Conservation (phyloP, 1,140 invertebrate genomes). For the Drosophila orena region DNA sequence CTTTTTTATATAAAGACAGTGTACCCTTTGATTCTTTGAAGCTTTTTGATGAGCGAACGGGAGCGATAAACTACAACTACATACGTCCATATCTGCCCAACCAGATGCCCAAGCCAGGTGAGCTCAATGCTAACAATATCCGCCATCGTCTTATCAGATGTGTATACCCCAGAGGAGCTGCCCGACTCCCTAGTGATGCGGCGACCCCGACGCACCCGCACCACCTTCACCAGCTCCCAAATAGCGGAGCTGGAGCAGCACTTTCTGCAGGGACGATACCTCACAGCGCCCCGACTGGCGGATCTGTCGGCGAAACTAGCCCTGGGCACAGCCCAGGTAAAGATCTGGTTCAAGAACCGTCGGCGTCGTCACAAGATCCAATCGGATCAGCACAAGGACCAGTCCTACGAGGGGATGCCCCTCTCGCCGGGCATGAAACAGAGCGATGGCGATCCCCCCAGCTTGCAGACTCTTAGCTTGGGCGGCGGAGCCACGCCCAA, state of each 20-base stretch:
- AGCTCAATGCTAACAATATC: conserved; percentile 11
- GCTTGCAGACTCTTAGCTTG: conserved; percentile 61
- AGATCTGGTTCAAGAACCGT: conserved; percentile 91
- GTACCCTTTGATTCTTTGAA: conserved; percentile 21
- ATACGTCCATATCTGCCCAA: conserved; percentile 78
- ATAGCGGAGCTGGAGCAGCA: conserved; percentile 87
- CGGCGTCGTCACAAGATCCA: conserved; percentile 78
- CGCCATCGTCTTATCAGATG: neutral
- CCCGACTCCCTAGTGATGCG: conserved; percentile 77
- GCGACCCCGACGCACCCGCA: conserved; percentile 86
- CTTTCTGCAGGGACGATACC: conserved; percentile 89
- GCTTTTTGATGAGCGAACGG: conserved; percentile 78
- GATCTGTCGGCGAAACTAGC: conserved; percentile 90
- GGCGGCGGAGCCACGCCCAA: conserved; percentile 54
- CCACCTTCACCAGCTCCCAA: conserved; percentile 93
- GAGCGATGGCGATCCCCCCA: conserved; percentile 61
- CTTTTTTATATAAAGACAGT: conserved; percentile 31
- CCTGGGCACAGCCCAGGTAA: conserved; percentile 94
- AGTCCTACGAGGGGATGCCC: conserved; percentile 72
- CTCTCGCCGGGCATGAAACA: conserved; percentile 59
- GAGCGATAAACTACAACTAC: conserved; percentile 78
- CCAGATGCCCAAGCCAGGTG: conserved; percentile 73
- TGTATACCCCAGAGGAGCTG: conserved; percentile 58
- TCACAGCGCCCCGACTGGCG: conserved; percentile 92
- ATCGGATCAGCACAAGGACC: conserved; percentile 74